phyloP scores from a whole-genome alignment of 2,888 invertebrate genomes.

The Xestoiulus laeticollis region DNA sequence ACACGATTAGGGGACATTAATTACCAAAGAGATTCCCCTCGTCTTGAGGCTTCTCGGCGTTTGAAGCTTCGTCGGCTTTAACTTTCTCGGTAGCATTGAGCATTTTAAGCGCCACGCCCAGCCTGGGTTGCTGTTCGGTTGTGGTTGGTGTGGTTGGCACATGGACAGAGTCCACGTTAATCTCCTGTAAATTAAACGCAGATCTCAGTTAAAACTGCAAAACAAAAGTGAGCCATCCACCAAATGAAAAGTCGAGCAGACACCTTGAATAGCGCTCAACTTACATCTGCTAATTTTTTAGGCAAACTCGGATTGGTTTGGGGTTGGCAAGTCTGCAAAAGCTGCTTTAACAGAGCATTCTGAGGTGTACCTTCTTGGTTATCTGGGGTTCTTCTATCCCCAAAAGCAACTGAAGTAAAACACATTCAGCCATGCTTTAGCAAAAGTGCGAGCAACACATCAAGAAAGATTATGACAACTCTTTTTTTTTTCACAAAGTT shows the following conservation, averaged over 20 bases:
- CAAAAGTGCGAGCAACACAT: slow-evolving; percentile 28
- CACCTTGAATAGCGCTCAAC: slow-evolving; percentile 33
- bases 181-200: neutral
- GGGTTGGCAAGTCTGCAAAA: slow-evolving; percentile 55
- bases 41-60: neutral
- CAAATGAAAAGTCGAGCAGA: slow-evolving; percentile 32
- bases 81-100: neutral
- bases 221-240: neutral
- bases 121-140: neutral
- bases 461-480: slow-evolving; percentile 16
- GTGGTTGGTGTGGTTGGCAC: neutral
- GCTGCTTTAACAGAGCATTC: slow-evolving; percentile 56
- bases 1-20: neutral
- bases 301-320: slow-evolving; percentile 60
- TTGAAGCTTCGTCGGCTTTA: neutral
- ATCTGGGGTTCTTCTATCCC: slow-evolving; percentile 40
- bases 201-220: neutral
- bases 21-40: slow-evolving; percentile 3
- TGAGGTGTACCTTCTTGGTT: slow-evolving; percentile 51
- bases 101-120: neutral
- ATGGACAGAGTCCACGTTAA: neutral
- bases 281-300: slow-evolving; percentile 54
- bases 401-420: slow-evolving; percentile 37
- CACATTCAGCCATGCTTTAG: slow-evolving; percentile 34
- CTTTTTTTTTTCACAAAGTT: neutral